A percentile compares a stretch with the other conserved stretches of the same genome.
Evolutionary conservation across 1,140 invertebrate genomes (phyloP).

Genomic region (Drosophila ercepeae): DNA sequence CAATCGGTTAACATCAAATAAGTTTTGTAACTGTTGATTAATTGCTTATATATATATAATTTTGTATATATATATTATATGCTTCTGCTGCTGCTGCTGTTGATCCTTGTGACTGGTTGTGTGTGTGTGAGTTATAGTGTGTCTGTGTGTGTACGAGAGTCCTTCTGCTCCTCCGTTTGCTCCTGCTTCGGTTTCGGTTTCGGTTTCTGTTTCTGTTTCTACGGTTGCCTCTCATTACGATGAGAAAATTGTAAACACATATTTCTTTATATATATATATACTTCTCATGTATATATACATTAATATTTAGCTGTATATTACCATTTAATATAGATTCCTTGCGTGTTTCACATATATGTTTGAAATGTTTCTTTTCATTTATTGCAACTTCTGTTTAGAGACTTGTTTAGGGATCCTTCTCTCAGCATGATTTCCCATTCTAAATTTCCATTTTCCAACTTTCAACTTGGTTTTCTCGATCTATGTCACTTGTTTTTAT

Average conservation of each 20-base stretch:
- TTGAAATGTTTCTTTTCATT: background rate
- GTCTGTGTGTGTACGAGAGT: constrained; percentile 3
- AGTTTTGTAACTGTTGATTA: constrained; percentile 55
- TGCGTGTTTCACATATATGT: constrained; percentile 19
- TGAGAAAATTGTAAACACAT: constrained; percentile 23
- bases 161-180: background rate
- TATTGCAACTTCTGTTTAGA: constrained; percentile 8
- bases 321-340: constrained; percentile 28
- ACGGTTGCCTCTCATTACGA: constrained; percentile 6
- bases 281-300: constrained; percentile 15
- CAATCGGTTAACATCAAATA: constrained; percentile 57
- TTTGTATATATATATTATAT: constrained; percentile 14
- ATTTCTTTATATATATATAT: constrained; percentile 16
- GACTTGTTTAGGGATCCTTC: too few species aligned
- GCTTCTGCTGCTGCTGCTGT: constrained; percentile 9
- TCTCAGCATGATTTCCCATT: background rate
- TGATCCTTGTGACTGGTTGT: constrained; percentile 35
- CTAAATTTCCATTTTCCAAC: background rate
- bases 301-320: constrained; percentile 27
- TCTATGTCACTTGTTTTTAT: background rate
- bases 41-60: constrained; percentile 27
- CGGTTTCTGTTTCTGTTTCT: too few species aligned
- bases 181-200: background rate
- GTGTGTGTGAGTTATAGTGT: background rate
- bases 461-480: constrained; percentile 11